Conservation (phyloP, 1,140 invertebrate species). For the Spodoptera frugiperda region DNA sequence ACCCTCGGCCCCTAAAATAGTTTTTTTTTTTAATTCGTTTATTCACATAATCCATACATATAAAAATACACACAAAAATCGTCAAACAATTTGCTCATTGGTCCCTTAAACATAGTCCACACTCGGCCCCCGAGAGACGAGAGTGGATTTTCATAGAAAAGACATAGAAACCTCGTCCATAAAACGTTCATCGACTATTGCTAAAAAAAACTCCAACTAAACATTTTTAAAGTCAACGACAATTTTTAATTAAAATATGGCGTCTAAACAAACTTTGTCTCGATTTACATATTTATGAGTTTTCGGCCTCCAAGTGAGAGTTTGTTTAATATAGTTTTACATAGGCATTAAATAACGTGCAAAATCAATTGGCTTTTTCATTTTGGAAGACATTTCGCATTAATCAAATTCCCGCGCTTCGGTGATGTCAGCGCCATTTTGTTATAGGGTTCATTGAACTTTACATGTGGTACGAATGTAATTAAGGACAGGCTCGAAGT, state of each 20-base stretch:
- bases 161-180: too few relatives aligned
- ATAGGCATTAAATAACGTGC: background rate
- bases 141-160: too few relatives aligned
- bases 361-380: conserved; percentile 3
- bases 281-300: conserved; percentile 12
- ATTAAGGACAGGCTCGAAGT: too few relatives aligned
- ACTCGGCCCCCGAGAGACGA: too few relatives aligned
- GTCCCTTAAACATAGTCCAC: too few relatives aligned
- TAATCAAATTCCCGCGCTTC: background rate
- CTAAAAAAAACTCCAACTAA: conserved; percentile 5
- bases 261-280: background rate
- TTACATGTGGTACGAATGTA: background rate
- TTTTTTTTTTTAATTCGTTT: background rate
- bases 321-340: conserved; percentile 4
- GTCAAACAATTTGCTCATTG: too few relatives aligned
- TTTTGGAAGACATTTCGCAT: background rate
- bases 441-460: background rate
- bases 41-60: too few relatives aligned
- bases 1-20: too few relatives aligned
- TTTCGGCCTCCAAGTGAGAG: background rate
- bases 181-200: background rate
- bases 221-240: background rate
- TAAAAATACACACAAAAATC: too few relatives aligned
- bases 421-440: background rate
- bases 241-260: conserved; percentile 22